phyloP scores from a whole-genome alignment of 2,113 vertebrate genomes.

The Castor canadensis region DNA sequence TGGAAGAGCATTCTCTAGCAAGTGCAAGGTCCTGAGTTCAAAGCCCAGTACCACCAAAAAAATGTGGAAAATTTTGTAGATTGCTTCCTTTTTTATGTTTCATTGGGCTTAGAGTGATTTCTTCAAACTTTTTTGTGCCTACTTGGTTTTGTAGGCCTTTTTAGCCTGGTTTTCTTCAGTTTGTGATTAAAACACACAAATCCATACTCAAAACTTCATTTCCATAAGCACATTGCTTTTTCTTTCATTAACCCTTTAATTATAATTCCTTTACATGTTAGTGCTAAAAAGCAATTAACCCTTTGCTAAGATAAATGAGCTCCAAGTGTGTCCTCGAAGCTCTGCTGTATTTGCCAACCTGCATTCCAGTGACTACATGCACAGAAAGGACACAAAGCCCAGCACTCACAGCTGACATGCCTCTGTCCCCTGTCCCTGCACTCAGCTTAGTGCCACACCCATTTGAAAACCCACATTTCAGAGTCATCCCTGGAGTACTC shows the following conservation, averaged over 20 bases:
- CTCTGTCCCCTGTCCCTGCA: background rate
- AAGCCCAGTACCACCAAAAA: no score
- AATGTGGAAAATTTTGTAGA: no score
- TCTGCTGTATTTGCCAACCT: background rate
- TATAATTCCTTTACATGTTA: background rate
- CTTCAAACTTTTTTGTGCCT: background rate
- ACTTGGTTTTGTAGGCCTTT: background rate
- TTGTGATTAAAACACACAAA: background rate
- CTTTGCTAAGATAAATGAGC: background rate
- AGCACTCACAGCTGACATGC: background rate
- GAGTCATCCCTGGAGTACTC: no score
- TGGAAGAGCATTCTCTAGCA: no score
- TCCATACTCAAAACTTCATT: background rate
- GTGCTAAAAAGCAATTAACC: background rate
- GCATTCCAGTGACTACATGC: background rate
- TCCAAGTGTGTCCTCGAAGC: background rate
- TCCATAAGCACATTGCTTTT: background rate
- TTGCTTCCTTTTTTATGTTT: background rate
- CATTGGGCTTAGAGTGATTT: background rate
- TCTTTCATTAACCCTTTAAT: background rate
- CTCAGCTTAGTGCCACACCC: background rate
- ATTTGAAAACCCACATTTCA: background rate
- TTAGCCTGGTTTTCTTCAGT: background rate
- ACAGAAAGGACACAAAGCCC: background rate
- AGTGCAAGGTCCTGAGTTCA: no score